Evolutionary conservation across 2,113 vertebrate genomes (phyloP), one percentile per base, ranked within the genome.

Genomic region (Ctenodactylus gundi): DNA sequence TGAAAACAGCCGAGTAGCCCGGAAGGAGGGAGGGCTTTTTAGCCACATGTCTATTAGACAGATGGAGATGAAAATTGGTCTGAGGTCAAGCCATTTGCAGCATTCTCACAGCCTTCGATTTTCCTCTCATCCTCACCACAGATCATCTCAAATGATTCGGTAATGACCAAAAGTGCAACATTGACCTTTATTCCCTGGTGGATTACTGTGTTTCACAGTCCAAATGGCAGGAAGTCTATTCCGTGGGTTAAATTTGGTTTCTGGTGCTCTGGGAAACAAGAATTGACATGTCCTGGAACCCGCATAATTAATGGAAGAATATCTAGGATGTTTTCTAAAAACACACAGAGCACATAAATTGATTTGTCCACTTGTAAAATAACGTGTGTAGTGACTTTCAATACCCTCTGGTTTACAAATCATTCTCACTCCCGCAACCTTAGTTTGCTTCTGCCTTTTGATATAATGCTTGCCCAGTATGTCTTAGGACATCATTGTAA

Each of bases 141-240:
- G 97, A 98, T 98, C 98, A 98, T 98, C 96, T 98, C 96, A 98
- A 97, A 98, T 98, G 98, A 98, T 98, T 98, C 97, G 94, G 95
- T 98, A 98, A 98, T 98, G 98, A 98, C 98, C 97, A 97, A 98
- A 98, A 98, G 97, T 98, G 97, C 97, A 98, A 97, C 96, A 97
- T 20, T 98, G 98, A 98, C 98, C 98, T 98, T 98, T 98, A 96
- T 96, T 98, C 97, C 96, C 97, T 91, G 51, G 97, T 96, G 98
- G 97, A 97, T 98, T 98, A 98, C 98, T 97, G 92, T 97, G 97
- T 98, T 98, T 98, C 97, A 97, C 95, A 91, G 96, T 98, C 97
- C 97, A 98, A 98, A 97, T 98, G 97, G 91, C 97, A 98, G 97
- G 97, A 98, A 98, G 98, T 98, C 97, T 94, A 91, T 98, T 98